These are phyloP conservation scores for Nibea albiflora DNA, from an alignment of 2,113 vertebrate genomes.

Conservation along the genomic window DNA sequence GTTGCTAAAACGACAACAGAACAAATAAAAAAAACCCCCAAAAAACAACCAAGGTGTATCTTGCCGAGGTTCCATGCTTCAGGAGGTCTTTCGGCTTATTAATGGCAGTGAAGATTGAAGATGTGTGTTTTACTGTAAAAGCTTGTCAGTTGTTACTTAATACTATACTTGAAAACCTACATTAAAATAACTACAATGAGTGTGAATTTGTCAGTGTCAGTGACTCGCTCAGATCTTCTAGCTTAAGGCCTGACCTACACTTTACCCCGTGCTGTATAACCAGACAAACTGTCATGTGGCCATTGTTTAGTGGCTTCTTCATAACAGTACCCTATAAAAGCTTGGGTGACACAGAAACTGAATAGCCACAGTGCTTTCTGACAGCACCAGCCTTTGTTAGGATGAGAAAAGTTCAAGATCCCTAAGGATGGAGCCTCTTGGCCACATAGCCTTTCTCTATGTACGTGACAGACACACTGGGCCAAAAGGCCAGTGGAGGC, in stretches of 20 bases:
- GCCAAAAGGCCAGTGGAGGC: constrained; percentile 54
- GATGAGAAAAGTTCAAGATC: constrained; percentile 55
- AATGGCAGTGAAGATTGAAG: background rate
- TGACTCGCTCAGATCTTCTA: constrained; percentile 24
- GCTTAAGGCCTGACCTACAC: constrained; percentile 26
- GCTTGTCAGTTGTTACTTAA: background rate
- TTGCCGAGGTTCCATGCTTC: background rate
- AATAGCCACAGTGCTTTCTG: constrained; percentile 50
- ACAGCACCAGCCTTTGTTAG: constrained; percentile 60
- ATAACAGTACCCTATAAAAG: constrained; percentile 45
- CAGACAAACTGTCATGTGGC: constrained; percentile 43
- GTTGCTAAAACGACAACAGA: background rate
- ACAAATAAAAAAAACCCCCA: background rate
- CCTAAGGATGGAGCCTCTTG: constrained; percentile 46
- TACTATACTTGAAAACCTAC: background rate
- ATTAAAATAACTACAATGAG: constrained; percentile 13
- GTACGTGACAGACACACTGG: constrained; percentile 47
- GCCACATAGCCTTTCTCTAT: constrained; percentile 29
- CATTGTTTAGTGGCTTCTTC: constrained; percentile 50
- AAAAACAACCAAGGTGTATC: background rate
- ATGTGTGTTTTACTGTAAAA: background rate
- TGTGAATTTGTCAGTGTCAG: constrained; percentile 20
- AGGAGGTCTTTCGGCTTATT: background rate
- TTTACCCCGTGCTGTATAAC: constrained; percentile 42
- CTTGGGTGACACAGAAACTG: constrained; percentile 56